Evolutionary conservation across 2,888 invertebrate species (phyloP).

Genomic region (Lycaena phlaeas): DNA sequence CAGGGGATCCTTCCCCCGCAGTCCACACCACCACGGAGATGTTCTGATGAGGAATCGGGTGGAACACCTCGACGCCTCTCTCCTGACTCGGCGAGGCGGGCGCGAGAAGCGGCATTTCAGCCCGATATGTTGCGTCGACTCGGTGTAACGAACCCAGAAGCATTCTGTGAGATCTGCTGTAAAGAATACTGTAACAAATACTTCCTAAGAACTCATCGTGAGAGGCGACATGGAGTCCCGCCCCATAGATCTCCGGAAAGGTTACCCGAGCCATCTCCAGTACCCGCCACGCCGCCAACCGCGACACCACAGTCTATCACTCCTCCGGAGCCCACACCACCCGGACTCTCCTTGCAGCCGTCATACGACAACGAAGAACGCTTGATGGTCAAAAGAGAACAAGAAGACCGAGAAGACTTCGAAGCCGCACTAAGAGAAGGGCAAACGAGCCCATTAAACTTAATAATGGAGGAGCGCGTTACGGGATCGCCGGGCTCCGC

Average conservation of each 20-base stretch:
- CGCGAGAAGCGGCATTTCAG: slow-evolving; percentile 81
- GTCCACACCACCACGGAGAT: slow-evolving; percentile 62
- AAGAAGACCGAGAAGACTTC: slow-evolving; percentile 64
- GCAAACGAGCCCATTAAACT: slow-evolving; percentile 84
- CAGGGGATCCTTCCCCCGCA: slow-evolving; percentile 55
- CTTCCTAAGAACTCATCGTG: slow-evolving; percentile 92
- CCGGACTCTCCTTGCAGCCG: slow-evolving; percentile 83
- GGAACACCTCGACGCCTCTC: slow-evolving; percentile 74
- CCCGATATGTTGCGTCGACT: slow-evolving; percentile 82
- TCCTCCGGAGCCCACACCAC: slow-evolving; percentile 54
- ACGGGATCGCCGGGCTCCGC: slow-evolving; percentile 75
- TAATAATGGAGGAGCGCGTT: slow-evolving; percentile 80
- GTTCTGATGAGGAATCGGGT: slow-evolving; percentile 60
- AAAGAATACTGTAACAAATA: slow-evolving; percentile 96
- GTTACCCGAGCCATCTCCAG: slow-evolving; percentile 61
- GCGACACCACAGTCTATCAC: slow-evolving; percentile 27
- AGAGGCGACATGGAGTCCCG: slow-evolving; percentile 91
- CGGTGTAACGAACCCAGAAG: slow-evolving; percentile 88
- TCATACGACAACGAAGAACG: slow-evolving; percentile 54
- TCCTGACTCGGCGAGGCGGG: slow-evolving; percentile 75
- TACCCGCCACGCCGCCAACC: slow-evolving; percentile 44
- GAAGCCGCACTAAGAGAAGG: slow-evolving; percentile 66
- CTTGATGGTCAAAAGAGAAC: slow-evolving; percentile 59
- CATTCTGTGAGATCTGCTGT: slow-evolving; percentile 94
- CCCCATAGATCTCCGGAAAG: slow-evolving; percentile 40